These are phyloP conservation scores for Hemiprocne comata DNA, from an alignment of 2,113 vertebrate genomes.

Conservation along the genomic window DNA sequence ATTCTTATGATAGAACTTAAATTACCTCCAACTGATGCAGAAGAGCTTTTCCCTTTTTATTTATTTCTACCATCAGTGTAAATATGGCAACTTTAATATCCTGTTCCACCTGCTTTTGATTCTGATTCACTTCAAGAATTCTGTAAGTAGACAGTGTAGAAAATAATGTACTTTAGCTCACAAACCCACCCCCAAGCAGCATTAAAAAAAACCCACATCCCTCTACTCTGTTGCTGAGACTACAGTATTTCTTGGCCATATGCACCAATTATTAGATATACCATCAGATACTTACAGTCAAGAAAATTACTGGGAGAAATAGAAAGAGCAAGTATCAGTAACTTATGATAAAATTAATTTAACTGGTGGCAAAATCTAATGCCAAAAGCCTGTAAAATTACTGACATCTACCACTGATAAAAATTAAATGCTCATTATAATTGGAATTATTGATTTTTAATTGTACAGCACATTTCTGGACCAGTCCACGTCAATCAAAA, in stretches of 20 bases:
- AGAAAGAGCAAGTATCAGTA: background rate
- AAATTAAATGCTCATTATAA: background rate
- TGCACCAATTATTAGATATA: background rate
- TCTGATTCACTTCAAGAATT: constrained; percentile 95
- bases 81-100: constrained; percentile 98
- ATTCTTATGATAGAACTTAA: background rate
- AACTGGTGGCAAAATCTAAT: background rate
- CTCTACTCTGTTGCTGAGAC: background rate
- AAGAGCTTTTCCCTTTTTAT: constrained; percentile 95
- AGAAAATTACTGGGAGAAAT: background rate
- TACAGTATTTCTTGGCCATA: background rate
- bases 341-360: background rate
- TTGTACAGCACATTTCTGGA: background rate
- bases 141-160: constrained; percentile 73
- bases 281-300: background rate
- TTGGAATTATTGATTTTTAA: background rate
- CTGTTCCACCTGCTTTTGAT: constrained; percentile 93
- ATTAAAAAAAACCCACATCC: background rate
- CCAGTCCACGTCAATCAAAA: background rate
- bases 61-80: constrained; percentile 96
- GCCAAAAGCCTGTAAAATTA: background rate
- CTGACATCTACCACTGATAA: background rate
- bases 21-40: constrained; percentile 94
- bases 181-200: background rate
- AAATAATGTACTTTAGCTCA: background rate